Percentiles rank a stretch among this genome's conserved stretches.
Evolutionary conservation across 37 sponge, comb jelly and placozoan genomes (phyloP).

Genomic region (Cladorhizidae sp.): DNA sequence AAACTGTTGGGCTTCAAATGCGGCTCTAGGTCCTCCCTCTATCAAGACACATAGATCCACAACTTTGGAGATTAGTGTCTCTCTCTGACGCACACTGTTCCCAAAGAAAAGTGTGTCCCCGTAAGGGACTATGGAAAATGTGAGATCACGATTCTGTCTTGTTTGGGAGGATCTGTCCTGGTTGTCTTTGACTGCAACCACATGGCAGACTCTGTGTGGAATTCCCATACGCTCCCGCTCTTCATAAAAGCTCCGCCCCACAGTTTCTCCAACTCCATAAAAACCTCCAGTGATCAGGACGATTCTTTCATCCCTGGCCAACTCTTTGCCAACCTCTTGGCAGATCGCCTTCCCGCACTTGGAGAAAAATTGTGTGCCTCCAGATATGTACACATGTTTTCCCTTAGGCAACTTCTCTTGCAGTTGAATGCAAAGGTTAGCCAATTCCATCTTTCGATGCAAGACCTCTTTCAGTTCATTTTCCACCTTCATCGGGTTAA

Average conservation of each 20-base stretch:
- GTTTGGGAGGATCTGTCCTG: constrained; percentile 73
- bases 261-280: constrained; percentile 83
- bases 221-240: constrained; percentile 29
- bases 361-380: constrained; percentile 71
- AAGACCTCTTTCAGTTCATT: constrained; percentile 18
- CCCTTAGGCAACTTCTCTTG: constrained; percentile 42
- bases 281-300: constrained; percentile 83
- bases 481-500: constrained; percentile 43
- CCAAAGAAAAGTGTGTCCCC: constrained; percentile 79
- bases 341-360: constrained; percentile 63
- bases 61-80: constrained; percentile 54
- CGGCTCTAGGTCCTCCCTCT: constrained; percentile 90
- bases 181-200: constrained; percentile 64
- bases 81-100: constrained; percentile 75
- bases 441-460: constrained; percentile 30
- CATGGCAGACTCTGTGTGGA: constrained; percentile 61
- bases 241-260: constrained; percentile 61
- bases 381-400: constrained; percentile 72
- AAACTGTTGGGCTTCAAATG: constrained; percentile 88
- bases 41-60: constrained; percentile 66
- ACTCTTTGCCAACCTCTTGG: constrained; percentile 52
- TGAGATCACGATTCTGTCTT: constrained; percentile 69
- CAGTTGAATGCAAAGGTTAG: constrained; percentile 35
- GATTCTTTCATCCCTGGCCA: constrained; percentile 57
- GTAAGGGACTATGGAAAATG: constrained; percentile 68